Evolutionary conservation across 2,797 vertebrate genomes (phyloP).

Genomic region (Microctenopoma steveboyesi): DNA sequence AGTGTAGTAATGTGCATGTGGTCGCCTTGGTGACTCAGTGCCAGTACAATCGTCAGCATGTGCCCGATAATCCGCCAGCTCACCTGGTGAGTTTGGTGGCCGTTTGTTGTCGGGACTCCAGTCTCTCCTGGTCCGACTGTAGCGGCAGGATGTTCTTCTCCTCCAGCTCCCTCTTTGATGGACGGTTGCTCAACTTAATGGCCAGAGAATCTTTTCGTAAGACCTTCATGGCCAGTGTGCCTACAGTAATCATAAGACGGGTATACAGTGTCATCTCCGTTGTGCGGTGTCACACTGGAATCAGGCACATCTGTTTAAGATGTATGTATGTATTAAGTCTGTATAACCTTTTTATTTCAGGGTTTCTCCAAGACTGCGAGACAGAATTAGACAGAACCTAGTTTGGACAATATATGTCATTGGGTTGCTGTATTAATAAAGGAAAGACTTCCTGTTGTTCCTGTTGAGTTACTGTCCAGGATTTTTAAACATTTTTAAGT

Average conservation of each 20-base stretch:
- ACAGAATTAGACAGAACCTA: too few species aligned
- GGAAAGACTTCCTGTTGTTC: too few species aligned
- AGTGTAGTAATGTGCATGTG: background rate
- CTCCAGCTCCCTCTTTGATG: slow-evolving; percentile 93
- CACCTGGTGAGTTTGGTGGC: slow-evolving; percentile 96
- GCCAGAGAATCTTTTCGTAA: slow-evolving; percentile 95
- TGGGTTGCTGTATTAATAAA: too few species aligned
- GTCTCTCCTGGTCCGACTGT: slow-evolving; percentile 93
- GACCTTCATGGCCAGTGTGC: slow-evolving; percentile 93
- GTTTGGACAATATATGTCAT: too few species aligned
- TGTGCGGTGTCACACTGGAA: background rate
- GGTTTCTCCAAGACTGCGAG: too few species aligned
- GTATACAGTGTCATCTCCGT: background rate
- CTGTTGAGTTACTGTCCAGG: too few species aligned
- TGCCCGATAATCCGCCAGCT: slow-evolving; percentile 15
- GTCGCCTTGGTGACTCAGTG: too few species aligned
- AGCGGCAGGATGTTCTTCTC: slow-evolving; percentile 96
- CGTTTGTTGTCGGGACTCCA: slow-evolving; percentile 92
- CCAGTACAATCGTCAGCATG: background rate
- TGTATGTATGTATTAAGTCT: too few species aligned
- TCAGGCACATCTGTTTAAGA: too few species aligned
- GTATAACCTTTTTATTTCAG: too few species aligned
- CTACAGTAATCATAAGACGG: slow-evolving; percentile 66
- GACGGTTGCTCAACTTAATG: slow-evolving; percentile 96
- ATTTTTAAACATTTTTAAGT: too few species aligned